Evolutionary conservation across 2,888 invertebrate species (phyloP), one percentile per base, ranked within the genome.

Genomic region (Encarsia formosa): DNA sequence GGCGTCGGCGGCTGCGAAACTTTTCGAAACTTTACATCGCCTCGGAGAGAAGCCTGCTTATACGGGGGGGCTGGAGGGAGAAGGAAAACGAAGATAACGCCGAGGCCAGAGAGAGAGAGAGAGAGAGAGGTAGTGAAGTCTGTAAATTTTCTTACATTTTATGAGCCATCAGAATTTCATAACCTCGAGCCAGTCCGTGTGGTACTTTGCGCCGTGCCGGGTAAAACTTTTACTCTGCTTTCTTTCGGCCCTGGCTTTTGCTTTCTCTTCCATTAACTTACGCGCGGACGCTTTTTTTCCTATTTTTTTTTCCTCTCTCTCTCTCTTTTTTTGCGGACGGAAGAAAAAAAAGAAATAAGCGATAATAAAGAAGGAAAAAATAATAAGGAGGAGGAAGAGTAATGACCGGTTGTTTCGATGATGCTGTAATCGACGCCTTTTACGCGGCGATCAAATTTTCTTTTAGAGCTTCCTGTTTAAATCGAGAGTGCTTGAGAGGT

Each of bases 141-240:
- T 73, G 73, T 74, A 73, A 74, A 73, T 73, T 74, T 73, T 73
- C 73, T 73, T 73, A 73, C 73, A 73, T 74, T 74, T 73, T 73
- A 74, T 73, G 73, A 74, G 71, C 73, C 73, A 74, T 74, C 73
- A 73, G 72, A 74, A 74, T 73, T 73, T 73, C 73, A 73, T 74
- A 73, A 74, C 72, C 73, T 69, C 73, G 70, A 72, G 73, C 72
- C 73, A 72, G 73, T 73, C 71, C 71, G 73, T 69, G 71, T 70
- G 71, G 73, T 73, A 73, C 73, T 73, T 73, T 73, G 69, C 73
- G 67, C 72, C 73, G 71, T 73, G 72, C 71, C 71, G 73, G 69
- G 71, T 70, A 71, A 72, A 73, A 73, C 73, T 73, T 73, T 73
- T 68, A 73, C 67, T 37, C 34, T 45, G 45, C 45, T 52, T 49